Percentiles rank a stretch among this genome's conserved stretches.
Conservation (phyloP, 2,888 invertebrate genomes). For the Nematopogon swammerdamellus region DNA sequence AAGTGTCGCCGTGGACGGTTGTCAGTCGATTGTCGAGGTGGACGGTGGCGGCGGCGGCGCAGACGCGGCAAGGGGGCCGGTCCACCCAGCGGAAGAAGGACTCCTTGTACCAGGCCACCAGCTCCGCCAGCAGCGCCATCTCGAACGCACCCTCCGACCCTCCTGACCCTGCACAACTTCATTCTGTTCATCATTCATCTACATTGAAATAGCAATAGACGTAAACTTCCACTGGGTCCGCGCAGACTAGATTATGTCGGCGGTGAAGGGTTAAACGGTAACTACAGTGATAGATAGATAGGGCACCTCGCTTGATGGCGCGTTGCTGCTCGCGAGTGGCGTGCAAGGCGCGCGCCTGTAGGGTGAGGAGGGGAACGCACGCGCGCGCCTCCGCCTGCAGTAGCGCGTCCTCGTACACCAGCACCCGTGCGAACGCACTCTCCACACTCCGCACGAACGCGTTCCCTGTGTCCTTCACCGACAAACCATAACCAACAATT, state of each 20-base stretch:
- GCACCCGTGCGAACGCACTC: slow-evolving; percentile 60
- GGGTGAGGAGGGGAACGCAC: slow-evolving; percentile 63
- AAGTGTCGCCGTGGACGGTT: slow-evolving; percentile 34
- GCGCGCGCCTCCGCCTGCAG: slow-evolving; percentile 62
- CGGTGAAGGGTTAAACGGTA: not conserved
- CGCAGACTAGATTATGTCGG: no score
- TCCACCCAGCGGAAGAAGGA: slow-evolving; percentile 94
- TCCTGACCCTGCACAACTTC: slow-evolving; percentile 13
- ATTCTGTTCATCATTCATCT: not conserved
- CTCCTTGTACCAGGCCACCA: slow-evolving; percentile 89
- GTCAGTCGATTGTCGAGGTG: slow-evolving; percentile 34
- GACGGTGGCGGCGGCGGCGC: slow-evolving; percentile 53
- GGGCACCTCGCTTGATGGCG: slow-evolving; percentile 54
- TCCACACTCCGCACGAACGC: slow-evolving; percentile 25
- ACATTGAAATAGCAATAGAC: no score
- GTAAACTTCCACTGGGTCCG: no score
- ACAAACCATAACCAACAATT: no score
- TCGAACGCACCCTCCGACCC: slow-evolving; percentile 56
- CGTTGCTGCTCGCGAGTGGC: slow-evolving; percentile 61
- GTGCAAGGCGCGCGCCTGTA: slow-evolving; percentile 63
- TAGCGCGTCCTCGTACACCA: slow-evolving; percentile 66
- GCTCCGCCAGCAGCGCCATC: slow-evolving; percentile 73
- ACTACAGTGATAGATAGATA: no score
- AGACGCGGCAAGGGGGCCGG: slow-evolving; percentile 67
- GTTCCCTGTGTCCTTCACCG: slow-evolving; percentile 37